Base-by-base conservation (phyloP, 2,888 invertebrate genomes). In the Parelbella ahira region DNA sequence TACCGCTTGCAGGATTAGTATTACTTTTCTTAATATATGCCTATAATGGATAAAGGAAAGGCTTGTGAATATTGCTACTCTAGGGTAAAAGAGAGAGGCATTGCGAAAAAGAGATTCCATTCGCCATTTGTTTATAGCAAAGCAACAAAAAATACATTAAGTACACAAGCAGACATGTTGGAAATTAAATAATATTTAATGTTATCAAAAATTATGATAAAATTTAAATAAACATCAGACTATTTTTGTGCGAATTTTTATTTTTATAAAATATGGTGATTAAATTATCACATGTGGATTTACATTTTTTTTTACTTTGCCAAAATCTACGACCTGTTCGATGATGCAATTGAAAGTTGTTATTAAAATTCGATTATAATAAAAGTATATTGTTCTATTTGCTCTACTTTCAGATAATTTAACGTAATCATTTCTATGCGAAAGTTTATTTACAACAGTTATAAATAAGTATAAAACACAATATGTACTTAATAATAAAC, bases 41-140 rank as follows among this genome's bases (percentile, higher is more conserved):
- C 15, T 7, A 12, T 28, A 27, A 13, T n/a, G n/a, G n/a, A 37
- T 28, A 29, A 29, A 30, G 46, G 53, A 63, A 76, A 77, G 73
- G 77, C 76, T 79, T 78, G 76, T 79, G 78, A 78, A 72, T 76
- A 77, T 55, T 67, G 72, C 75, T 71, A 63, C 54, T 53, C 43
- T 67, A 63, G 56, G 27, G 7, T 46, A 39, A 47, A 49, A 11
- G 12, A 19, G 21, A 43, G 13, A 41, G 51, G 49, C 46, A 30
- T 43, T 49, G 55, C 51, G 50, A 52, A 52, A 53, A 37, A 47
- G 21, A 32, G 23, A 19, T 20, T 33, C 7, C 29, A 33, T 21
- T 41, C 21, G 19, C 6, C 11, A 30, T 30, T 34, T 36, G 25
- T 34, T 28, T 34, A 11, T n/a, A n/a, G n/a, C n/a, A n/a, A n/a